A percentile compares a stretch with the other conserved stretches of the same genome.
These are phyloP conservation scores for Oxyteleia sp. DNA, from an alignment of 2,888 invertebrate species.

Conservation along the genomic window DNA sequence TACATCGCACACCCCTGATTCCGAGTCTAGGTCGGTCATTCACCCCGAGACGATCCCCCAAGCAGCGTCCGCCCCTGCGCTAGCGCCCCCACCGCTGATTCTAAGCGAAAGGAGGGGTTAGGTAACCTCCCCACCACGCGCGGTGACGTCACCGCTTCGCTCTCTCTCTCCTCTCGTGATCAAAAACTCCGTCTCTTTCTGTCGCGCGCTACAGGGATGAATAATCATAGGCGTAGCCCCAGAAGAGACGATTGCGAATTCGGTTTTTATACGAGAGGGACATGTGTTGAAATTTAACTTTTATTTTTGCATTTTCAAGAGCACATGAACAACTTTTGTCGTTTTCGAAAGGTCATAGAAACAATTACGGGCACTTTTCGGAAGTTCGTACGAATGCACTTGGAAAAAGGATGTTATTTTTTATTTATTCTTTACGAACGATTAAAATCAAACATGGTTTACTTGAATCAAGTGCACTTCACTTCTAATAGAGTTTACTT, in stretches of 20 bases:
- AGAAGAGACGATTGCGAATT: conserved; percentile 31
- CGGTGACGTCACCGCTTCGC: conserved; percentile 81
- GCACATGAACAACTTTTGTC: too few species aligned
- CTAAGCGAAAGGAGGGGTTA: conserved; percentile 37
- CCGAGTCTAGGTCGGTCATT: conserved; percentile 88
- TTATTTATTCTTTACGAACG: too few species aligned
- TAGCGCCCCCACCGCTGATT: conserved; percentile 53
- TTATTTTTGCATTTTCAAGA: too few species aligned
- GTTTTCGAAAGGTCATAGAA: too few species aligned
- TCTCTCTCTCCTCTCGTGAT: conserved; percentile 48
- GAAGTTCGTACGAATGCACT: too few species aligned
- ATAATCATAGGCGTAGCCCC: conserved; percentile 67
- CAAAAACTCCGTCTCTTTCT: conserved; percentile 25
- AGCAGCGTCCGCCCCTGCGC: conserved; percentile 68
- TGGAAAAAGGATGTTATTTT: too few species aligned
- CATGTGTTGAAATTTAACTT: too few species aligned
- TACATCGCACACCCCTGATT: conserved; percentile 87
- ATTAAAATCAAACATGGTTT: too few species aligned
- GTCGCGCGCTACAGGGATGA: conserved; percentile 31
- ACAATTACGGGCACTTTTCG: too few species aligned
- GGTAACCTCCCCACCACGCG: conserved; percentile 64
- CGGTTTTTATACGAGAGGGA: not conserved
- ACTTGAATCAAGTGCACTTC: too few species aligned
- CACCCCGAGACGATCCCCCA: conserved; percentile 82
- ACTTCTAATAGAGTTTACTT: too few species aligned